These are phyloP conservation scores for Cephus pygmeus DNA, from an alignment of 2,888 invertebrate genomes.

Conservation along the genomic window DNA sequence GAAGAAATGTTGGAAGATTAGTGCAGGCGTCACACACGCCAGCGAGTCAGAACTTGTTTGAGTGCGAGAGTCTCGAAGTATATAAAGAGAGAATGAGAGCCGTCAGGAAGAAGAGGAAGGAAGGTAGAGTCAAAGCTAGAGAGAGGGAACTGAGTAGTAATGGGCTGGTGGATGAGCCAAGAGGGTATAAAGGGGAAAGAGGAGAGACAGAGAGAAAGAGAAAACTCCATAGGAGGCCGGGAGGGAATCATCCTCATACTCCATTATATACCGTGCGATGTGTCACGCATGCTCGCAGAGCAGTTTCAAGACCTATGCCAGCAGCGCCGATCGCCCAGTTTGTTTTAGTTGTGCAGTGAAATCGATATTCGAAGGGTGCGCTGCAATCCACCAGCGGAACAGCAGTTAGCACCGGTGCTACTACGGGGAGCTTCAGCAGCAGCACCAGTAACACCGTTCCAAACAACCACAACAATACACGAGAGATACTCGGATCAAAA, in stretches of 20 bases:
- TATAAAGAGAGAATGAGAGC: background rate
- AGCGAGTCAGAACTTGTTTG: background rate
- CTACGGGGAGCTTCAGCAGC: background rate
- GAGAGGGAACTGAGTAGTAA: background rate
- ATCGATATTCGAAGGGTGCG: constrained; percentile 7
- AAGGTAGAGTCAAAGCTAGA: background rate
- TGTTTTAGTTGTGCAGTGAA: background rate
- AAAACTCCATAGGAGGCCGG: background rate
- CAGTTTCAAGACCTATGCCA: background rate
- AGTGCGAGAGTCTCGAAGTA: background rate
- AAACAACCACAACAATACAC: background rate
- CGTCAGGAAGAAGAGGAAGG: background rate
- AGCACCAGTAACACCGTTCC: background rate
- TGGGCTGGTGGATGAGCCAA: background rate
- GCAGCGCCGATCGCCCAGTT: constrained; percentile 1
- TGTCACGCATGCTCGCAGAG: background rate
- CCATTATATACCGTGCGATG: background rate
- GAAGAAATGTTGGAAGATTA: background rate
- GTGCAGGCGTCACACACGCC: background rate
- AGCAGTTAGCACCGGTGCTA: background rate
- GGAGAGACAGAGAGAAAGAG: background rate
- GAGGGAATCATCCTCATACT: background rate
- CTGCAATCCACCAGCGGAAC: background rate
- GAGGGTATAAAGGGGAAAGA: background rate
- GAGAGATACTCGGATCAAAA: background rate